A percentile compares a stretch with the other conserved stretches of the same genome.
These are phyloP conservation scores for Nycticryphes semicollaris DNA, from an alignment of 2,113 vertebrate species.

Conservation along the genomic window DNA sequence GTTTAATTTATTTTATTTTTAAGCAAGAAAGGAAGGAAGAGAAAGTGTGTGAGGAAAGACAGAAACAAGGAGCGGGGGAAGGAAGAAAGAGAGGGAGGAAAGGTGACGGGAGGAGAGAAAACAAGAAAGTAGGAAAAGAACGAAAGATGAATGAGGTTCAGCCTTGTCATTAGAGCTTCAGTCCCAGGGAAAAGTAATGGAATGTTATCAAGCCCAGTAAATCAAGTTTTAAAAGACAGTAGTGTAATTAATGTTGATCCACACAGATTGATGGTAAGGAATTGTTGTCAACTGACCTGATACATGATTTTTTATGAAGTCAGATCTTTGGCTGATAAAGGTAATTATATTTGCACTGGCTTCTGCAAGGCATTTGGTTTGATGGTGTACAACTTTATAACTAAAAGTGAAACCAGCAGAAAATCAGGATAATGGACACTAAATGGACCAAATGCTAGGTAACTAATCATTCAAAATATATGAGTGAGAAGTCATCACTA, in stretches of 20 bases:
- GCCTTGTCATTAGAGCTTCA: neutral
- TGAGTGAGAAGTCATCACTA: neutral
- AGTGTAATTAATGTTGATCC: neutral
- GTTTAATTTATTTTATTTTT: neutral
- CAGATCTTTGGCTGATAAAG: neutral
- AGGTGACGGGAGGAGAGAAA: neutral
- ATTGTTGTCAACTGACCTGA: neutral
- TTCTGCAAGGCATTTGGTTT: neutral
- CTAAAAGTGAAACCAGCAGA: neutral
- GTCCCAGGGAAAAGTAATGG: neutral
- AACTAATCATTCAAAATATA: neutral
- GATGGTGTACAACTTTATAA: neutral
- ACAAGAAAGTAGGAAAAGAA: neutral
- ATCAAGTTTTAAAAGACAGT: neutral
- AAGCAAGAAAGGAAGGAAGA: neutral
- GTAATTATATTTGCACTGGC: constrained; percentile 13
- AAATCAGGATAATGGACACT: neutral
- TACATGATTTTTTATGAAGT: neutral
- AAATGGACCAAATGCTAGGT: neutral
- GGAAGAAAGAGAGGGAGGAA: too few relatives aligned
- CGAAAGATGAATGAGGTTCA: neutral
- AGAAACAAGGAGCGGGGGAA: too few relatives aligned
- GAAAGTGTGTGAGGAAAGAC: neutral
- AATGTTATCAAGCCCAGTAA: neutral
- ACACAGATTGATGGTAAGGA: neutral